Base-by-base conservation (phyloP, 1,140 invertebrate species). In the Acyrthosiphon pisum region DNA sequence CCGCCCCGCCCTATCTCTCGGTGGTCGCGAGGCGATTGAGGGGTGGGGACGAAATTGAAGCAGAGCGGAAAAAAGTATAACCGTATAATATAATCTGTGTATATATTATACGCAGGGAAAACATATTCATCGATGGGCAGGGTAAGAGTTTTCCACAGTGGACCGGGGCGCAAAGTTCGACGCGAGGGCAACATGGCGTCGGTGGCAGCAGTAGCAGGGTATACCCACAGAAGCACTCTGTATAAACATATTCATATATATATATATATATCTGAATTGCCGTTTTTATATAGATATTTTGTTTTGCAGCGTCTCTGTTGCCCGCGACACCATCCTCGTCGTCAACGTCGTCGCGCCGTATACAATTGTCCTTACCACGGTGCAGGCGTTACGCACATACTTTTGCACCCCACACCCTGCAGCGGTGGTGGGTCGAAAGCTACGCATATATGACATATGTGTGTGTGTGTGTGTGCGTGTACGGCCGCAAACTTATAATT, bases 401-500 rank as follows among this genome's bases (percentile, higher is more conserved):
- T 87, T 50, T 50, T 87, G 22, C 30, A 26, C 84, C 26, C 84
- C 48, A 30, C 50, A 22, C 86, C n/a, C 41, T 46, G 26, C 41
- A 20, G 0, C 6, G 8, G 3, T 0, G 30, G 8, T 14, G 50
- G 14, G 11, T 76, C n/a, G 60, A 76, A 76, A 76, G n/a, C 2
- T 46, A 26, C 41, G 30, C 87, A 8, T 50, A 53, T 50, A 46
- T 30, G 14, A 46, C 14, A 48, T n/a, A 18, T 22, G n/a, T 44
- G 81, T 41, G n/a, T 56, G 23, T 30, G 8, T 14, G 56, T 23
- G 22, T 26, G 41, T 46, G 50, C 11, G 26, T 84, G n/a, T 50
- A 50, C 18, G 37, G 90, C 93, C 93, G 46, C 93, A 93, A 88
- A 93, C 93, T 93, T 93, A 93, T 93, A 93, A 93, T 93, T 93